Percentiles rank a stretch among this genome's conserved stretches.
phyloP scores from a whole-genome alignment of 2,797 vertebrate genomes.

The Tauraco hartlaubi region DNA sequence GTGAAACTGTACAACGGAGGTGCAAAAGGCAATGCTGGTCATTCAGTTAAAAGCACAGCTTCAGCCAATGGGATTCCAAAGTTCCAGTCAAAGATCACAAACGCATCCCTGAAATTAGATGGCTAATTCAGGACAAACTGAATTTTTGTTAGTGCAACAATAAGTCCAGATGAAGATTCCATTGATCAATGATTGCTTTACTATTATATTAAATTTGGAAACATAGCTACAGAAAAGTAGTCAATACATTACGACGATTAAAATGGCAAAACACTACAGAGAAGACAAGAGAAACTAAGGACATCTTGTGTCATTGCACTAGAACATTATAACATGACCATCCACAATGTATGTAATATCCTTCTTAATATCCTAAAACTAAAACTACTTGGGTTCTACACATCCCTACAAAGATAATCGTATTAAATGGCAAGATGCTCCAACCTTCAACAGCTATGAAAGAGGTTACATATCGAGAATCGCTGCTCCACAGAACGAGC shows the following conservation, averaged over 20 bases:
- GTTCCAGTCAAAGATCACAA: neutral
- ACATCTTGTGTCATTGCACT: neutral
- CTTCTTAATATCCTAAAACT: neutral
- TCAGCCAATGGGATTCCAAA: rapidly evolving
- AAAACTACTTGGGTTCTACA: neutral
- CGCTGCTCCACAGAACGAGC: neutral
- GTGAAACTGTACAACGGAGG: neutral
- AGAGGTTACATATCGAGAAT: neutral
- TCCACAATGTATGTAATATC: neutral
- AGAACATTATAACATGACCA: neutral
- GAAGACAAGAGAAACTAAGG: neutral
- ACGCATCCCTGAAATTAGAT: neutral
- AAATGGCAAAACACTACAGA: neutral
- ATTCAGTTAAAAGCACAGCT: neutral
- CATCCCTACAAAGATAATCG: neutral
- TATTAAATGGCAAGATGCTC: neutral
- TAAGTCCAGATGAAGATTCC: neutral
- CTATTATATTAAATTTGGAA: neutral
- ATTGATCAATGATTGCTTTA: neutral
- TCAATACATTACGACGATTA: neutral
- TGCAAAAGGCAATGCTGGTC: neutral
- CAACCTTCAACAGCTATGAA: neutral
- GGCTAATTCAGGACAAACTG: neutral
- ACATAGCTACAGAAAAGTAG: neutral
- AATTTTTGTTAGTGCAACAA: neutral